Evolutionary conservation across 2,113 vertebrate genomes (phyloP).

Genomic region (Empidonax traillii): DNA sequence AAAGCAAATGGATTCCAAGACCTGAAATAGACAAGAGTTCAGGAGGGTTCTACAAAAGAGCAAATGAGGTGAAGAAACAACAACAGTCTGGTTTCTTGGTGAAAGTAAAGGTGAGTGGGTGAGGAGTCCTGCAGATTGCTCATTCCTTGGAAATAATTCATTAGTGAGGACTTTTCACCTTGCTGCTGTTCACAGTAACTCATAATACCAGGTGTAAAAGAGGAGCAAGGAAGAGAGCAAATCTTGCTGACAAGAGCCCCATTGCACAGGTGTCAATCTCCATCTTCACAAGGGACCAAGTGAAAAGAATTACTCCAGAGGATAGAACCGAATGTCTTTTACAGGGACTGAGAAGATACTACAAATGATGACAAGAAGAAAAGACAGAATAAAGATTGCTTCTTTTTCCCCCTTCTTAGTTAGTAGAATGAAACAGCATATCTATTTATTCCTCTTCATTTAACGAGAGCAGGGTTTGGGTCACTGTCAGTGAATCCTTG

Average conservation of each 20-base stretch:
- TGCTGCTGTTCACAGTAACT: not conserved
- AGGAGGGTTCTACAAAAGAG: not conserved
- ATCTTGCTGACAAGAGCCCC: not conserved
- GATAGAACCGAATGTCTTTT: not conserved
- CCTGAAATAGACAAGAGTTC: not conserved
- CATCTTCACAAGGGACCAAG: not conserved
- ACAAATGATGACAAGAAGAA: not conserved
- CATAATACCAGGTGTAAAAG: not conserved
- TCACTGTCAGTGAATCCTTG: slow-evolving; percentile 4
- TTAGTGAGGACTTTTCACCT: slow-evolving; percentile 26
- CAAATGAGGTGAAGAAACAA: not conserved
- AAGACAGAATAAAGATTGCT: not conserved
- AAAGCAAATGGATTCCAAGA: not conserved
- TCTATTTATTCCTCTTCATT: slow-evolving; percentile 43
- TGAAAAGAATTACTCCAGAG: not conserved
- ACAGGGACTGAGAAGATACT: not conserved
- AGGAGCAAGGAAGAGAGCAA: not conserved
- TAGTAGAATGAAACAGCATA: not conserved
- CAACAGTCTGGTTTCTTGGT: not conserved
- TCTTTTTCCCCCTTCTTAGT: not conserved
- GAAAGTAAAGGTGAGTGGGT: not conserved
- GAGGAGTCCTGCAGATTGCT: not conserved
- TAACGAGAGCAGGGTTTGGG: not conserved
- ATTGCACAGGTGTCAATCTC: not conserved
- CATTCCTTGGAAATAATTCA: not conserved